These are phyloP conservation scores for Cenopis cana DNA, from an alignment of 2,888 invertebrate species.

Conservation along the genomic window DNA sequence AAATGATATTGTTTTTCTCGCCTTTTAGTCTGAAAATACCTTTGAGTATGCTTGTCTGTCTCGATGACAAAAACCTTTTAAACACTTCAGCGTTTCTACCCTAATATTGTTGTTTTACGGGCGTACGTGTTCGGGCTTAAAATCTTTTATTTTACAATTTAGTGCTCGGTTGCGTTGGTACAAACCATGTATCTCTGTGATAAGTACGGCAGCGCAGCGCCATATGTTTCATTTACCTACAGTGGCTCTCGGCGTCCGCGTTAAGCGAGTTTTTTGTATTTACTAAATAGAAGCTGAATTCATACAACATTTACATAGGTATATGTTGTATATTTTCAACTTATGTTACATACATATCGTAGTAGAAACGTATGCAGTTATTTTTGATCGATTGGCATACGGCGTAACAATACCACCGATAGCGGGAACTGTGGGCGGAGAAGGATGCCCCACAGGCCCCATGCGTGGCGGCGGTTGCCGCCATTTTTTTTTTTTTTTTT, in stretches of 20 bases:
- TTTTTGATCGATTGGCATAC: no score
- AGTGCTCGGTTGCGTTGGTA: neutral
- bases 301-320: no score
- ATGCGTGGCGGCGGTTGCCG: no score
- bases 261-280: neutral
- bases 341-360: no score
- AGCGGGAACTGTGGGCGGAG: no score
- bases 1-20: conserved; percentile 63
- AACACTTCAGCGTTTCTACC: conserved; percentile 42
- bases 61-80: conserved; percentile 46
- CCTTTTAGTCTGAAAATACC: conserved; percentile 38
- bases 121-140: conserved; percentile 26
- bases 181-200: neutral
- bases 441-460: no score
- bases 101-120: conserved; percentile 25
- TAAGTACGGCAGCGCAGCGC: neutral
- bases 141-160: conserved; percentile 45
- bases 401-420: no score
- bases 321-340: no score
- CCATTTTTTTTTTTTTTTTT: no score
- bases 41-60: conserved; percentile 40
- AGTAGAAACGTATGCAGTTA: no score
- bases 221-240: neutral
- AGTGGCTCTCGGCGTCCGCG: neutral
- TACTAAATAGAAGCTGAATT: neutral